Percentiles rank a stretch among this genome's conserved stretches.
Evolutionary conservation across 2,797 vertebrate genomes (phyloP).

Genomic region (Tympanoctomys barrerae): DNA sequence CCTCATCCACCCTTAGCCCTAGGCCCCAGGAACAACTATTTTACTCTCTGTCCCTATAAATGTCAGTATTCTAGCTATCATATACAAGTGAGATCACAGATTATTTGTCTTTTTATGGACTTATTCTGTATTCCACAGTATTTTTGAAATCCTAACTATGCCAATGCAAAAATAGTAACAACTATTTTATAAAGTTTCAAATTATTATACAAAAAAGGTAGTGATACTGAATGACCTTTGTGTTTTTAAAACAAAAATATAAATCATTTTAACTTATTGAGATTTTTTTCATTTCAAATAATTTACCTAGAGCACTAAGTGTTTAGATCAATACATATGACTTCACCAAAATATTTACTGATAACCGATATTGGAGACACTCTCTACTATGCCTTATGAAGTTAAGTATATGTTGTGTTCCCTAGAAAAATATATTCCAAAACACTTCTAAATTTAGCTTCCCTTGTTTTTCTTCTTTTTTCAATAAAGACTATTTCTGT

Average conservation of each 20-base stretch:
- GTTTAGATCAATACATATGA: conserved; percentile 1
- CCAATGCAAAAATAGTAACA: background rate
- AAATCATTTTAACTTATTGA: conserved; percentile 52
- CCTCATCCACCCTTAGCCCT: background rate
- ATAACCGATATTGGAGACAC: background rate
- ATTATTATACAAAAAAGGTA: conserved; percentile 35
- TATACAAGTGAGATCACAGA: background rate
- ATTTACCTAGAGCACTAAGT: conserved; percentile 49
- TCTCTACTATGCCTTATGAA: conserved; percentile 31
- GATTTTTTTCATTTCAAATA: conserved; percentile 37
- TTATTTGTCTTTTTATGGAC: background rate
- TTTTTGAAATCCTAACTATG: conserved; percentile 21
- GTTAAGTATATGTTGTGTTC: background rate
- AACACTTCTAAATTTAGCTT: conserved; percentile 44
- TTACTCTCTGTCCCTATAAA: background rate
- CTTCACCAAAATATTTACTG: conserved; percentile 43
- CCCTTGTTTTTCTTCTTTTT: conserved; percentile 35
- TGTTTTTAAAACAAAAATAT: conserved; percentile 1
- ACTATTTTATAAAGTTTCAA: conserved; percentile 38
- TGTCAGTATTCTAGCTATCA: background rate
- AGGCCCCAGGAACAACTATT: background rate
- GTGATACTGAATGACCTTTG: background rate
- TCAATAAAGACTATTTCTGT: conserved; percentile 23
- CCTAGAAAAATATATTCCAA: conserved; percentile 28
- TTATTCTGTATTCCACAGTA: background rate